These are phyloP conservation scores for Pipistrellus nathusii DNA, from an alignment of 2,797 vertebrate genomes.

Conservation along the genomic window DNA sequence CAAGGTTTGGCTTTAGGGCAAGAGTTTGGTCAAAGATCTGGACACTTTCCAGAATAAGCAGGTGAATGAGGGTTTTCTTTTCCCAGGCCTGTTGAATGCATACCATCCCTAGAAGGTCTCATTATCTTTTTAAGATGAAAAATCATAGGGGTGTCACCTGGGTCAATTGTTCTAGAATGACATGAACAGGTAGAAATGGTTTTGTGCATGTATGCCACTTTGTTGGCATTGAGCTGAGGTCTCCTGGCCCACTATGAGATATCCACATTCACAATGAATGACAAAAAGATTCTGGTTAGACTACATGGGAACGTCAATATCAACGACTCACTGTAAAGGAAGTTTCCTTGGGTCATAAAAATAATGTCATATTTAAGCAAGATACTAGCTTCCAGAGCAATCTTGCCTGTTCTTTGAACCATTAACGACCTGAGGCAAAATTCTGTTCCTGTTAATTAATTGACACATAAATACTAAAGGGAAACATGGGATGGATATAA, in stretches of 20 bases:
- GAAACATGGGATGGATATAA: not conserved
- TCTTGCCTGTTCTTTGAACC: not conserved
- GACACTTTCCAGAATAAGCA: not conserved
- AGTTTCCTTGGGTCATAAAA: conserved; percentile 13
- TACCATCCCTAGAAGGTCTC: not conserved
- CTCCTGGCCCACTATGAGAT: not conserved
- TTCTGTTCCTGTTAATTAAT: conserved; percentile 21
- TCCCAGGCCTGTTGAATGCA: not conserved
- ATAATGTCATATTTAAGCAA: conserved; percentile 50
- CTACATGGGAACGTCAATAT: conserved; percentile 8
- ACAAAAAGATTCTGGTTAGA: conserved; percentile 51
- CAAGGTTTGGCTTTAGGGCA: not conserved
- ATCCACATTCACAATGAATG: not conserved
- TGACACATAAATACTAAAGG: not conserved
- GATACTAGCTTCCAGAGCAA: conserved; percentile 30
- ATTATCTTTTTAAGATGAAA: not conserved
- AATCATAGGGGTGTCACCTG: not conserved
- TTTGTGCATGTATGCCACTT: not conserved
- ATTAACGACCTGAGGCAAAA: conserved; percentile 43
- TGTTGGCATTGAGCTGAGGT: not conserved
- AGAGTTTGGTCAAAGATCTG: not conserved
- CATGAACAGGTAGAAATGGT: not conserved
- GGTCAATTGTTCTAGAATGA: not conserved
- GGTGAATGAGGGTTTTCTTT: not conserved
- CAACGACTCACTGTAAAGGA: conserved; percentile 49